A percentile compares a stretch with the other conserved stretches of the same genome.
Evolutionary conservation across 2,113 vertebrate genomes (phyloP).

Genomic region (Toxotes chatareus): DNA sequence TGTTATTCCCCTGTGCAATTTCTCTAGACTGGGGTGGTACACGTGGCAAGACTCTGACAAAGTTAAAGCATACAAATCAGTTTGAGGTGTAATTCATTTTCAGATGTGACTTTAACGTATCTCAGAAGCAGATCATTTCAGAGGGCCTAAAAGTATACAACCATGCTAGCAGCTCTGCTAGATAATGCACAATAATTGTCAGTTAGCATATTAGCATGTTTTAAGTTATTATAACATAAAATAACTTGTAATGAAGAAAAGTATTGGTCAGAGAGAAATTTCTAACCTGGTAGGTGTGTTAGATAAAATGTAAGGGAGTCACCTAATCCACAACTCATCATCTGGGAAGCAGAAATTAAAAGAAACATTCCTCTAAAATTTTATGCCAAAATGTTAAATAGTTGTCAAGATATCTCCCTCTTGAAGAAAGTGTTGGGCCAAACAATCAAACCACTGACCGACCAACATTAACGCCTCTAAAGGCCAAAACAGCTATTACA

Average conservation of each 20-base stretch:
- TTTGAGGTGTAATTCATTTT: neutral
- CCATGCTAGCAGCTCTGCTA: neutral
- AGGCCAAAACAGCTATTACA: neutral
- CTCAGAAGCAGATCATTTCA: neutral
- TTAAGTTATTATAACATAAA: neutral
- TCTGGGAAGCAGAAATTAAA: too few species aligned
- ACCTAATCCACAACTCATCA: neutral
- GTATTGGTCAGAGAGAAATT: too few species aligned
- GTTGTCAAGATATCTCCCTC: neutral
- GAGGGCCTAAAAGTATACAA: too few species aligned
- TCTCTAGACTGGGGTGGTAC: constrained; percentile 1
- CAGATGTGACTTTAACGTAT: neutral
- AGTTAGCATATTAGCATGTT: neutral
- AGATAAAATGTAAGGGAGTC: neutral
- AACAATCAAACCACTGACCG: neutral
- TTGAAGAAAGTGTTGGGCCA: neutral
- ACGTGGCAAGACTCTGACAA: neutral
- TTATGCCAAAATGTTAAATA: neutral
- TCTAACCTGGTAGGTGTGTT: too few species aligned
- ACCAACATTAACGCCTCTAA: neutral
- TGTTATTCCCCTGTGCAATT: constrained; percentile 47
- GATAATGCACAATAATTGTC: neutral
- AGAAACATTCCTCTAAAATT: neutral
- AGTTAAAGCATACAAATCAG: constrained; percentile 1
- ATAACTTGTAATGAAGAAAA: too few species aligned